Percentiles rank a stretch among this genome's conserved stretches.
Evolutionary conservation across 2,113 vertebrate genomes (phyloP).

Genomic region (Copsychus sechellarum): DNA sequence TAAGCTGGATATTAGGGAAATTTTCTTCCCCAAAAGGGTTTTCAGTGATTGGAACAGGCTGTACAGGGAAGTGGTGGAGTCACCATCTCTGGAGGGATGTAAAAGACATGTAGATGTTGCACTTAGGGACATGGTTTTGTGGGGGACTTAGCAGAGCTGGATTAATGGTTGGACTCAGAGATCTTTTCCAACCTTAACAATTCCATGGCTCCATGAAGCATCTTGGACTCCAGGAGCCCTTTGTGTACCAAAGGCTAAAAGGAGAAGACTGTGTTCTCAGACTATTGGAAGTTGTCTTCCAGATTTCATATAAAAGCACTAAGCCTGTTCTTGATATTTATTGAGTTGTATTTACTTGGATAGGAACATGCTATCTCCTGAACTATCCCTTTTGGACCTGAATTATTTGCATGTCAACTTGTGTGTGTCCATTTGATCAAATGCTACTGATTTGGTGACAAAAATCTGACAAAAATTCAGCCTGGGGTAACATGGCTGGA

Average conservation of each 20-base stretch:
- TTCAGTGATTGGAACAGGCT: not conserved
- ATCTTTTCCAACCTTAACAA: not conserved
- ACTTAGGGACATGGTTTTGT: not conserved
- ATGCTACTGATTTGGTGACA: not conserved
- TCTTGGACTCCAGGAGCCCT: not conserved
- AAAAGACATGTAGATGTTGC: not conserved
- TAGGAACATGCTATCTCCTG: not conserved
- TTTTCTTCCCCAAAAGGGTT: not conserved
- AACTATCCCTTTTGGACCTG: not conserved
- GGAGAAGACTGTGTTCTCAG: not conserved
- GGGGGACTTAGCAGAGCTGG: not conserved
- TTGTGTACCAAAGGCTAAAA: not conserved
- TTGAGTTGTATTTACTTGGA: not conserved
- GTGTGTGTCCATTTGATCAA: not conserved
- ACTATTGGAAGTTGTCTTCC: not conserved
- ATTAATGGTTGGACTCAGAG: not conserved
- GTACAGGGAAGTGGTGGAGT: not conserved
- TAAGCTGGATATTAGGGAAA: not conserved
- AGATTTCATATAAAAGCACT: not conserved
- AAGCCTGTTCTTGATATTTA: not conserved
- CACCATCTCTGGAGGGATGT: not conserved
- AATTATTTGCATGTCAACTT: not conserved
- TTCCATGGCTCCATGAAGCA: not conserved
- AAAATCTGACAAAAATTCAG: not conserved
- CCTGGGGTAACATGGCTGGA: not conserved